Conservation (phyloP, 1,140 invertebrate species). For the Neodiprion virginianus region DNA sequence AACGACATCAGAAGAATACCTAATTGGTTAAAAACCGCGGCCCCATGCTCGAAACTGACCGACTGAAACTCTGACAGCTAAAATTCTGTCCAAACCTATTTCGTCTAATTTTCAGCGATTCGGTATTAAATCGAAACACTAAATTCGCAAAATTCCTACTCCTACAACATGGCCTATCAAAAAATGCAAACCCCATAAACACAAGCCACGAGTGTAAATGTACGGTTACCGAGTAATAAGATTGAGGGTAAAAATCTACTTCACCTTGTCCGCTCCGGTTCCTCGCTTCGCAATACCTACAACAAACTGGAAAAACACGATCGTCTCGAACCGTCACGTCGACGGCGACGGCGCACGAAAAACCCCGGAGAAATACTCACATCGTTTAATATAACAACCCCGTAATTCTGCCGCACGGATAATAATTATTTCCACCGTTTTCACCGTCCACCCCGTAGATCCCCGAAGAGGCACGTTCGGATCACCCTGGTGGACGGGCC, state of each 20-base stretch:
- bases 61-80: too few species aligned
- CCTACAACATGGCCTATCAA: too few species aligned
- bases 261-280: neutral
- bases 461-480: neutral
- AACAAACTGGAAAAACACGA: neutral
- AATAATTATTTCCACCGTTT: neutral
- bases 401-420: neutral
- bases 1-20: too few species aligned
- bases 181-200: too few species aligned
- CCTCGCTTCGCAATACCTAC: neutral
- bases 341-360: neutral
- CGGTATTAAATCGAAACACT: too few species aligned
- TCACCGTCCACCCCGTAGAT: neutral
- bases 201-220: too few species aligned
- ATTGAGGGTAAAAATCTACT: neutral
- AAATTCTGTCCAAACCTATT: too few species aligned
- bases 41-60: too few species aligned
- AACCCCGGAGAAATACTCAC: neutral
- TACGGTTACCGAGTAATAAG: too few species aligned
- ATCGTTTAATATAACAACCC: neutral
- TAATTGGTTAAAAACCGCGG: too few species aligned
- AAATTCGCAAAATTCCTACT: too few species aligned
- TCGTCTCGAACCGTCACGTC: neutral
- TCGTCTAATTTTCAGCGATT: too few species aligned
- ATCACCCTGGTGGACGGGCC: constrained; percentile 6